These are phyloP conservation scores for Corythornis leucogaster DNA, from an alignment of 2,797 vertebrate species.

Conservation along the genomic window DNA sequence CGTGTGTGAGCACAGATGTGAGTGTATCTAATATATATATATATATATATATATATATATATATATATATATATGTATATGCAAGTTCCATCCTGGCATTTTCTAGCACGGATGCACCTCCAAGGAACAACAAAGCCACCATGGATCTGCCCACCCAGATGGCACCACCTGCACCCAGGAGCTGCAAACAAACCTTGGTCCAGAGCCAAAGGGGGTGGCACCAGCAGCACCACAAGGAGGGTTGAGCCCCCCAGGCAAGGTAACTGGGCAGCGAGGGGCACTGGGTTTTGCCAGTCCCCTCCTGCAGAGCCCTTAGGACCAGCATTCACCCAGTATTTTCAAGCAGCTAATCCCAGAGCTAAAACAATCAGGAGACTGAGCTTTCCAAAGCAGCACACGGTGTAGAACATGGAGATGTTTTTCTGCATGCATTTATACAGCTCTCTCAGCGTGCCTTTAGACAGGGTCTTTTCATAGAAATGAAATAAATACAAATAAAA, in stretches of 20 bases:
- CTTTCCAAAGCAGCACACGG: not conserved
- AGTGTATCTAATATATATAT: not conserved
- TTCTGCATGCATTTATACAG: not conserved
- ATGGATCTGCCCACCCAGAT: not conserved
- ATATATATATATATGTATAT: not conserved
- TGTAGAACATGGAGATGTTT: not conserved
- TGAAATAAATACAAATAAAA: slow-evolving; percentile 10
- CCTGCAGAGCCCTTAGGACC: not conserved
- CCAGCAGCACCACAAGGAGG: rapidly evolving
- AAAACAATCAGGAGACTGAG: not conserved
- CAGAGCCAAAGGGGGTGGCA: not conserved
- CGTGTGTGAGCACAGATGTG: rapidly evolving
- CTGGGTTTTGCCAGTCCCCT: not conserved
- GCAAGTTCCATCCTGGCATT: not conserved
- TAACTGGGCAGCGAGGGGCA: rapidly evolving
- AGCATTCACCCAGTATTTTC: not conserved
- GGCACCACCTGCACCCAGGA: not conserved
- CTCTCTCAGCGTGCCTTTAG: not conserved
- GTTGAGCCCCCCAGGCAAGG: not conserved
- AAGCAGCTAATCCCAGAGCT: not conserved
- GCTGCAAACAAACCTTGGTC: not conserved
- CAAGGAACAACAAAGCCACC: not conserved
- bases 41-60: too few relatives aligned
- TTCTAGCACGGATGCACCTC: not conserved
- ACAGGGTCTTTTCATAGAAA: not conserved